Conservation (phyloP, 2,113 vertebrate genomes). For the Lycocorax pyrrhopterus region DNA sequence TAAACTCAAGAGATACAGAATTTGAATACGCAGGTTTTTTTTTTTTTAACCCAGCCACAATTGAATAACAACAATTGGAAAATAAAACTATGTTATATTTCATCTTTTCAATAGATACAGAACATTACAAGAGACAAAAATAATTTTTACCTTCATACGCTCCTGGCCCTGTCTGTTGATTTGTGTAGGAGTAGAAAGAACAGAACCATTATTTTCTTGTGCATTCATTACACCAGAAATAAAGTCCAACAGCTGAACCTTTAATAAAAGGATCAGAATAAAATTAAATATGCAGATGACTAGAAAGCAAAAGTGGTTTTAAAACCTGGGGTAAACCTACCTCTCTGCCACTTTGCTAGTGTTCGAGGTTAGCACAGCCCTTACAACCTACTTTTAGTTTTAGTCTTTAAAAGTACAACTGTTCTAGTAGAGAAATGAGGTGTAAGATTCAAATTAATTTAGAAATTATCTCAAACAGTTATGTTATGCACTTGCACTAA, state of each 20-base stretch:
- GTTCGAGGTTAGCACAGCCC: background rate
- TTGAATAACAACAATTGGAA: background rate
- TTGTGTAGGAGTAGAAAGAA: conserved; percentile 59
- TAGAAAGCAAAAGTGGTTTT: background rate
- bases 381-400: background rate
- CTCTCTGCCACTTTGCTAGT: background rate
- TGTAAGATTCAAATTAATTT: background rate
- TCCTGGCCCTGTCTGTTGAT: conserved; percentile 16
- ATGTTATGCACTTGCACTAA: background rate
- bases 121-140: background rate
- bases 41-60: background rate
- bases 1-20: background rate
- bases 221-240: conserved; percentile 65
- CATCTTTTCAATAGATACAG: background rate
- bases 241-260: conserved; percentile 85
- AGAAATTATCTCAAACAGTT: background rate
- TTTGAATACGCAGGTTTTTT: background rate
- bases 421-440: background rate
- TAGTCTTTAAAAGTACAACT: background rate
- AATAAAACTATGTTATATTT: background rate
- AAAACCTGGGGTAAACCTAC: background rate
- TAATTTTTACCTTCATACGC: conserved; percentile 63
- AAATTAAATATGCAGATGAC: background rate
- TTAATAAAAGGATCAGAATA: background rate
- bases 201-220: conserved; percentile 3